Percentiles rank a stretch among this genome's conserved stretches.
phyloP scores from a whole-genome alignment of 2,888 invertebrate genomes.

The Nemapogon koenigi region DNA sequence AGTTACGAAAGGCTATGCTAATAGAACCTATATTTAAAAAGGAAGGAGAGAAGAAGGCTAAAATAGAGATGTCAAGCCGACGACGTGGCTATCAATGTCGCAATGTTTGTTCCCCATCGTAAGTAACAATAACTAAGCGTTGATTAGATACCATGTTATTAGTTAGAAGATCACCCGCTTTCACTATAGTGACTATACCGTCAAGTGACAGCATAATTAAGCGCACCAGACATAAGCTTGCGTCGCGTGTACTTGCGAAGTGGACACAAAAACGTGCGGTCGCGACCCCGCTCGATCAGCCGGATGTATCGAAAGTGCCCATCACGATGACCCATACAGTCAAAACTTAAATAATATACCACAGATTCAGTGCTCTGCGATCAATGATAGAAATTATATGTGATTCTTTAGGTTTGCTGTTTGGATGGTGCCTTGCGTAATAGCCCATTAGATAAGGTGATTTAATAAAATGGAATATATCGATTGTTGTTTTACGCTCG shows the following conservation, averaged over 20 bases:
- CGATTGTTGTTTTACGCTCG: neutral
- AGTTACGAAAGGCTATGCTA: no score
- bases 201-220: constrained; percentile 64
- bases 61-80: no score
- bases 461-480: constrained; percentile 3
- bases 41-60: no score
- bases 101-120: no score
- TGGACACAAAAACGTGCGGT: constrained; percentile 49
- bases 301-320: constrained; percentile 59
- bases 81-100: no score
- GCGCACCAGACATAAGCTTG: constrained; percentile 53
- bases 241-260: no score
- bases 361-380: constrained; percentile 2
- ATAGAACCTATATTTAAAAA: no score
- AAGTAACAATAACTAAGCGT: no score
- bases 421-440: constrained; percentile 7
- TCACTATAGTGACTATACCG: constrained; percentile 59
- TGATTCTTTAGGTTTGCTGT: constrained; percentile 6
- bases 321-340: constrained; percentile 24
- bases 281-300: constrained; percentile 49
- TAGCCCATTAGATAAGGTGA: constrained; percentile 3
- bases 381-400: constrained; percentile 5
- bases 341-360: constrained; percentile 3
- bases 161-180: constrained; percentile 43
- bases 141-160: no score